Conservation (phyloP, 2,888 invertebrate genomes). For the Fissipunctia ypsillon region DNA sequence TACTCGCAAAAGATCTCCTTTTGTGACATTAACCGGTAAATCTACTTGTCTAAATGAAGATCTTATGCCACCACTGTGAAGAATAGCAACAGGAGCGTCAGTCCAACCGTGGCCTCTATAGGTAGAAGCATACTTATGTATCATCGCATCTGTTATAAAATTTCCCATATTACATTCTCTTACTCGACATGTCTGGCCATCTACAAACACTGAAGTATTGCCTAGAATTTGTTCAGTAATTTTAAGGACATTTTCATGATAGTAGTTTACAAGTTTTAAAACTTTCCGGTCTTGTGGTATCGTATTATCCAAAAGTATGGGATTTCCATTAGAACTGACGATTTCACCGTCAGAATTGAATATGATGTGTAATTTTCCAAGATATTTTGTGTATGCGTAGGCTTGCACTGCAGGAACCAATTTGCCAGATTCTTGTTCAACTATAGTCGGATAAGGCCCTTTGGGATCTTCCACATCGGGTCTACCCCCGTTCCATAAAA, state of each 20-base stretch:
- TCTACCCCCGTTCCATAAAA: constrained; percentile 93
- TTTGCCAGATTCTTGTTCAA: constrained; percentile 92
- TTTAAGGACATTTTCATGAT: constrained; percentile 89
- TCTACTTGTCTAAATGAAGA: constrained; percentile 89
- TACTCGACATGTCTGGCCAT: constrained; percentile 92
- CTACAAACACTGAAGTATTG: constrained; percentile 92
- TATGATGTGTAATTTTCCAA: constrained; percentile 93
- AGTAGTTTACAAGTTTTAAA: constrained; percentile 90
- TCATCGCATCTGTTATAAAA: constrained; percentile 94
- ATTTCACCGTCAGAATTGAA: constrained; percentile 94
- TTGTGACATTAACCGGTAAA: constrained; percentile 90
- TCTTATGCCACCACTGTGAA: constrained; percentile 95
- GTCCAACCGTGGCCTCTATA: constrained; percentile 92
- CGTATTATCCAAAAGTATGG: constrained; percentile 92
- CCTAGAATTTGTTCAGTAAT: constrained; percentile 92
- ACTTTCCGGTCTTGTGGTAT: constrained; percentile 92
- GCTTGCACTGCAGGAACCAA: constrained; percentile 96
- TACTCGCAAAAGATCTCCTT: constrained; percentile 93
- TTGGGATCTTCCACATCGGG: constrained; percentile 93
- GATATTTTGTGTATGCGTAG: constrained; percentile 97
- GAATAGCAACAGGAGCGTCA: constrained; percentile 93
- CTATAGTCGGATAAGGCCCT: constrained; percentile 94
- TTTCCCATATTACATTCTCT: constrained; percentile 96
- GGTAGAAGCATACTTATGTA: constrained; percentile 90
- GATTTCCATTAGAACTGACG: constrained; percentile 92